phyloP scores from a whole-genome alignment of 2,113 vertebrate species.

The rat (Rattus norvegicus) region DNA sequence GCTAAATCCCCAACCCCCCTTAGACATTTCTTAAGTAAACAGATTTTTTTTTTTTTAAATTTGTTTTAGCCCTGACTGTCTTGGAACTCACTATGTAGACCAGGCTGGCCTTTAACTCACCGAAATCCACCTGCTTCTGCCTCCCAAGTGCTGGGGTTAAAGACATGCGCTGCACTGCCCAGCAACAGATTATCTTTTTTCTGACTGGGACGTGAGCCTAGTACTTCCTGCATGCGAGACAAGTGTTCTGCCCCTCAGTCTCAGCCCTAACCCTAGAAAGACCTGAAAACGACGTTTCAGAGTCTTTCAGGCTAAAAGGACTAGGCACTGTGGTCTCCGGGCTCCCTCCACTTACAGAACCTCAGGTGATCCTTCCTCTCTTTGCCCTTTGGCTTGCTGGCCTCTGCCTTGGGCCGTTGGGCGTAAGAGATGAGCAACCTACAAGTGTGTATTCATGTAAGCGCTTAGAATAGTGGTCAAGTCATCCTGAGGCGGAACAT shows the following conservation, averaged over 20 bases:
- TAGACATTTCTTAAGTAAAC: background rate
- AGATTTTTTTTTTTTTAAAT: background rate
- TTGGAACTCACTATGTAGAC: background rate
- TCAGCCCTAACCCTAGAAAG: background rate
- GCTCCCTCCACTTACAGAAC: background rate
- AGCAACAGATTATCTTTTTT: background rate
- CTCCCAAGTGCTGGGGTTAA: background rate
- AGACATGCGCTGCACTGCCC: background rate
- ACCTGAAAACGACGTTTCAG: background rate
- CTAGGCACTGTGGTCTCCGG: too few relatives aligned
- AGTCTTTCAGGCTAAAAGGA: background rate
- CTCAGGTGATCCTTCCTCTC: background rate
- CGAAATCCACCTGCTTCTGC: background rate
- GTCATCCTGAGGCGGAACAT: background rate
- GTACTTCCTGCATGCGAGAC: background rate
- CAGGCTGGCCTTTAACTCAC: background rate
- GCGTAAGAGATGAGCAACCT: background rate
- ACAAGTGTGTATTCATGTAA: background rate
- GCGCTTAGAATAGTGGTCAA: background rate
- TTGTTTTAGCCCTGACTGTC: background rate
- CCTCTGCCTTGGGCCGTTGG: background rate
- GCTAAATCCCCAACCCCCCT: too few relatives aligned
- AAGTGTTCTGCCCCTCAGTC: background rate
- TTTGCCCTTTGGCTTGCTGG: background rate
- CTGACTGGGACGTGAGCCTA: background rate